Evolutionary conservation across 2,888 invertebrate genomes (phyloP).

Genomic region (Drosophila merina): DNA sequence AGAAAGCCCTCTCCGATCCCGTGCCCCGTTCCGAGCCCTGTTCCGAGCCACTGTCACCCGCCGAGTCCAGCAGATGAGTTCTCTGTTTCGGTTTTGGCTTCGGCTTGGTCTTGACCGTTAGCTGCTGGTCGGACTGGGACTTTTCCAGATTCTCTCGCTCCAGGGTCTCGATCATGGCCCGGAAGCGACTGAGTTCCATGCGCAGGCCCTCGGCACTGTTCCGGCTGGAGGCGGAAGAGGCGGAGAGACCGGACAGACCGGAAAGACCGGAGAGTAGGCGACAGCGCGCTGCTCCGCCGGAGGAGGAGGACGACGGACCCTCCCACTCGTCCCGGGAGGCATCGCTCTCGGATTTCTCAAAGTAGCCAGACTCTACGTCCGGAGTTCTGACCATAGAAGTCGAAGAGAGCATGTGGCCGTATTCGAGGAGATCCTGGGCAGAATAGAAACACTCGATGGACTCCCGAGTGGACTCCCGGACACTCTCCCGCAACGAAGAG

Average conservation of each 20-base stretch:
- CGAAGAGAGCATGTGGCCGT: conserved; percentile 65
- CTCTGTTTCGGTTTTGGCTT: conserved; percentile 31
- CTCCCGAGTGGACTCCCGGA: conserved; percentile 74
- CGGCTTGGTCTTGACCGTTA: not conserved
- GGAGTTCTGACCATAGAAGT: conserved; percentile 68
- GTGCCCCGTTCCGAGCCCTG: conserved; percentile 20
- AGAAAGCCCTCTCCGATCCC: conserved; percentile 52
- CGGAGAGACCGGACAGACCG: conserved; percentile 33
- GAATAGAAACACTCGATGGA: conserved; percentile 78
- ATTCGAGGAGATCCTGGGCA: conserved; percentile 78
- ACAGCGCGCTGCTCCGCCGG: conserved; percentile 18
- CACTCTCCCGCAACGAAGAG: conserved; percentile 50
- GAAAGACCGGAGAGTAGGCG: conserved; percentile 30
- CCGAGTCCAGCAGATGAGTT: conserved; percentile 15
- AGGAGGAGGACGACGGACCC: conserved; percentile 30
- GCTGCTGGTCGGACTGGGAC: conserved; percentile 20
- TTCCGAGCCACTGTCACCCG: conserved; percentile 28
- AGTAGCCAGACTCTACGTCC: conserved; percentile 79
- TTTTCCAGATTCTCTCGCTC: conserved; percentile 49
- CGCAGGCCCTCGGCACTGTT: conserved; percentile 72
- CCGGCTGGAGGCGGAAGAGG: conserved; percentile 42
- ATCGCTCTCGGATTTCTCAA: conserved; percentile 79
- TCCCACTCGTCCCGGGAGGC: conserved; percentile 76
- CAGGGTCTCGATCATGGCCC: conserved; percentile 67
- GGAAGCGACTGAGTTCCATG: conserved; percentile 72